Percentiles rank a stretch among this genome's conserved stretches.
Evolutionary conservation across 2,888 invertebrate species (phyloP).

Genomic region (Phytoseiulus persimilis): DNA sequence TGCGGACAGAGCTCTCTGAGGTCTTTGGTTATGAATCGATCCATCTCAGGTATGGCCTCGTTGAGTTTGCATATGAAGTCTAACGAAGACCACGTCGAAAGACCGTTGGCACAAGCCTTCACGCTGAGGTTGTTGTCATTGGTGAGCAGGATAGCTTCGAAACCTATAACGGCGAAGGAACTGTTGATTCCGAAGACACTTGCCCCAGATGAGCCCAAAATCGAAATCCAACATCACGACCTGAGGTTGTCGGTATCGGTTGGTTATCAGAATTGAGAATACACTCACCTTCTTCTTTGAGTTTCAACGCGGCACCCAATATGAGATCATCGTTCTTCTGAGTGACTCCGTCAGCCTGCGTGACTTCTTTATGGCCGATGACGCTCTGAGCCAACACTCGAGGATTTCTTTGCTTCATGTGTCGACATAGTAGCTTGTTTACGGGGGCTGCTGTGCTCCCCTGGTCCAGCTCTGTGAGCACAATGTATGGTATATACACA

Average conservation of each 20-base stretch:
- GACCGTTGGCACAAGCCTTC: slow-evolving; percentile 6
- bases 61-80: background rate
- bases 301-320: slow-evolving; percentile 10
- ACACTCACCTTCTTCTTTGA: background rate
- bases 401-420: slow-evolving; percentile 13
- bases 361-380: background rate
- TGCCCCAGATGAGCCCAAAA: too few species aligned
- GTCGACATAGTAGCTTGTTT: background rate
- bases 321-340: slow-evolving; percentile 20
- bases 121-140: slow-evolving; percentile 16
- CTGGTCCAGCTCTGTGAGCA: slow-evolving; percentile 7
- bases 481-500: slow-evolving; percentile 21
- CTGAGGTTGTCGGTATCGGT: too few species aligned
- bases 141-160: background rate
- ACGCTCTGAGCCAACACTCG: background rate
- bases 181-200: too few species aligned
- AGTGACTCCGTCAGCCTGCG: background rate
- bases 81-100: background rate
- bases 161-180: background rate
- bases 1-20: background rate
- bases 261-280: too few species aligned
- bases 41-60: background rate
- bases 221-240: too few species aligned
- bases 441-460: slow-evolving; percentile 28
- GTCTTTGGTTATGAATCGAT: slow-evolving; percentile 7